A percentile compares a stretch with the other conserved stretches of the same genome.
Conservation (phyloP, 2,113 vertebrate species). For the human (Homo sapiens) region GRCh38 chr15:62279001-62279500, state of each 20-base stretch:
- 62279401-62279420: background rate
- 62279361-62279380: background rate
- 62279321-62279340: slow-evolving; percentile 42
- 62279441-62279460: slow-evolving; percentile 35
- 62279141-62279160: background rate
- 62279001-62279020: background rate
- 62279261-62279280: slow-evolving; percentile 14
- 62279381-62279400: background rate
- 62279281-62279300: slow-evolving; percentile 54
- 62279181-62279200: background rate
- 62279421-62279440: background rate
- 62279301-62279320: slow-evolving; percentile 20
- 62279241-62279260: too few relatives aligned
- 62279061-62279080: background rate
- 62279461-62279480: slow-evolving; percentile 14
- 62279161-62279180: background rate
- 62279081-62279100: slow-evolving; percentile 20
- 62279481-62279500: background rate
- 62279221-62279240: background rate
- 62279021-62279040: slow-evolving; percentile 34
- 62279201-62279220: background rate
- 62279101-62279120: slow-evolving; percentile 16
- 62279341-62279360: slow-evolving; percentile 1
- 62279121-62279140: background rate
- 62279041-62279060: background rate